Evolutionary conservation across 2,888 invertebrate genomes (phyloP), one percentile per base, ranked within the genome.

Genomic region (Helicoverpa assulta): DNA sequence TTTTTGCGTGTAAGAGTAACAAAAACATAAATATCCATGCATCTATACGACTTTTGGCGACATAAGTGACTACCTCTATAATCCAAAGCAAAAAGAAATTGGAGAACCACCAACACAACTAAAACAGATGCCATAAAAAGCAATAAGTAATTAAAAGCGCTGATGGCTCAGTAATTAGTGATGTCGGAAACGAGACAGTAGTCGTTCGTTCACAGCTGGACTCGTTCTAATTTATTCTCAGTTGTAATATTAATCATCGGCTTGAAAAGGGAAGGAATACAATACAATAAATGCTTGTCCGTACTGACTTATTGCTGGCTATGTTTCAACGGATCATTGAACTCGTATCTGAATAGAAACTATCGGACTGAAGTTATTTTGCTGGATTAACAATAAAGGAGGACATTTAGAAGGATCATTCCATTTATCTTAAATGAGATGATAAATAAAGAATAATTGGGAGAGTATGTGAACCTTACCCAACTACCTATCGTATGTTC

Each of bases 221-320:
- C 65, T 60, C 66, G 78, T 51, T 77, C 76, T 78, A 77, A 77
- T 77, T 77, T 77, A 78, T 77, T 73, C 78, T 70, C 59, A 29
- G 61, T 53, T 18, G 56, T 69, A 26, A 66, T 56, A 77, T 77
- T 77, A 74, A 77, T 77, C 76, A 76, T 70, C 16, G 51, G n/a
- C 0, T 47, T 51, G 43, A 64, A 70, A 70, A 60, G 78, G 78
- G 65, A 63, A 63, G 65, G 65, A 74, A 78, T 63, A 77, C 74
- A 78, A 76, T 76, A 59, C 76, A 78, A 70, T 77, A 77, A 77
- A 70, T 78, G 76, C 62, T 73, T 78, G 76, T 78, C 73, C 43
- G 29, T 74, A 66, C 21, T 77, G 78, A 77, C 63, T 77, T 77
- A 77, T 77, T 70, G 18, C 63, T 57, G 57, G 62, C 52, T 56